phyloP scores from a whole-genome alignment of 1,140 invertebrate species.

The Drosophila ercepeae region DNA sequence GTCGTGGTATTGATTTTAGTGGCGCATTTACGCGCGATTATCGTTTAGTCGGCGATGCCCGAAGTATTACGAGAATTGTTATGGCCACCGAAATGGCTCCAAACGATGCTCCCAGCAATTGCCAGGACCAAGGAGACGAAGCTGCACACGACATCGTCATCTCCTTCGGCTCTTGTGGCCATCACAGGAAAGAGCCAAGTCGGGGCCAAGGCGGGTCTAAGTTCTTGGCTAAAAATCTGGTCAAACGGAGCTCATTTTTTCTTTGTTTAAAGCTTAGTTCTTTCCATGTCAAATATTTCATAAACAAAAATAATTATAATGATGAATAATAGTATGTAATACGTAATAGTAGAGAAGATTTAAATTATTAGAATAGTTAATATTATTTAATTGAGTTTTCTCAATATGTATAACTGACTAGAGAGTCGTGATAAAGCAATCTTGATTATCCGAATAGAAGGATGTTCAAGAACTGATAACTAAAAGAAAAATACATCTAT shows the following conservation, averaged over 20 bases:
- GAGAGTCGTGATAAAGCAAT: too few species aligned
- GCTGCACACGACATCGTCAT: conserved; percentile 16
- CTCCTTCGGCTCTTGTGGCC: conserved; percentile 37
- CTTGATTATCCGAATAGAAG: too few species aligned
- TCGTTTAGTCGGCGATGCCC: conserved; percentile 80
- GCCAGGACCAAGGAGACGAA: conserved; percentile 20
- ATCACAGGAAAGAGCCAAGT: conserved; percentile 4
- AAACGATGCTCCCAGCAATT: conserved; percentile 68
- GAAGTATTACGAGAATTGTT: conserved; percentile 82
- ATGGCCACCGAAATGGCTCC: conserved; percentile 74
- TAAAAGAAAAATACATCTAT: conserved; percentile 36
- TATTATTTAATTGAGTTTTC: too few species aligned
- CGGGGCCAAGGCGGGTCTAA: conserved; percentile 5
- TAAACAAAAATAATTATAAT: background rate
- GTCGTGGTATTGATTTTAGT: conserved; percentile 80
- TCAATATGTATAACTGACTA: too few species aligned
- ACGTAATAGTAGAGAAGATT: too few species aligned
- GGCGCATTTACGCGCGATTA: conserved; percentile 81
- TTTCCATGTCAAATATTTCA: conserved; percentile 1
- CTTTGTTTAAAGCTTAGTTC: conserved; percentile 20
- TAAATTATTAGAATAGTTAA: too few species aligned
- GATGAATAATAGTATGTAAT: too few species aligned
- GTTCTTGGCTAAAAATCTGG: conserved; percentile 10
- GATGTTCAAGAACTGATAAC: background rate
- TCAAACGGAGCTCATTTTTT: background rate